Evolutionary conservation across 2,888 invertebrate species (phyloP).

Genomic region (Lasioglossum villosulum): DNA sequence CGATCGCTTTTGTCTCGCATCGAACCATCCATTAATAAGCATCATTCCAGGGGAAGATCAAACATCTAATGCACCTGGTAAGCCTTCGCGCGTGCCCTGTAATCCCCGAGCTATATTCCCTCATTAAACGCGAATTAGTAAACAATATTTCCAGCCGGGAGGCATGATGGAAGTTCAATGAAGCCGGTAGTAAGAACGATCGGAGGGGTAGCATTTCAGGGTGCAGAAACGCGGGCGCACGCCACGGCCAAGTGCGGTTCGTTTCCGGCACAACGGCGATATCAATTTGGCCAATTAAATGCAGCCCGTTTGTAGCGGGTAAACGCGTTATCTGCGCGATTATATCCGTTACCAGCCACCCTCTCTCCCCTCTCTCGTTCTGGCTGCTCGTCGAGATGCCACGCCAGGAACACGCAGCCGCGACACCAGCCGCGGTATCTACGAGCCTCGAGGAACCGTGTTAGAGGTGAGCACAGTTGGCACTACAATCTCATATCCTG

Average conservation of each 20-base stretch:
- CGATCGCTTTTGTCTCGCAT: neutral
- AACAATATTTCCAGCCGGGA: neutral
- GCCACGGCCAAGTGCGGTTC: conserved; percentile 30
- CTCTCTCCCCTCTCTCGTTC: neutral
- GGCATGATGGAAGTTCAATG: neutral
- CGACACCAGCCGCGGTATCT: conserved; percentile 61
- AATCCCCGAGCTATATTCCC: neutral
- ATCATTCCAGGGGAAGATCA: neutral
- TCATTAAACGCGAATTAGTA: neutral
- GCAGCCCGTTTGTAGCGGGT: conserved; percentile 74
- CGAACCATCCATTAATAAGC: neutral
- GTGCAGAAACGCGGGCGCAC: neutral
- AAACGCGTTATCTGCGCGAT: conserved; percentile 78
- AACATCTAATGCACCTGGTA: neutral
- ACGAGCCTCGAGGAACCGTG: conserved; percentile 75
- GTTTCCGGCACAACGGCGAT: conserved; percentile 59
- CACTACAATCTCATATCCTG: conserved; percentile 76
- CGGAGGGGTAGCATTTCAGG: neutral
- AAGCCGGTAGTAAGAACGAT: neutral
- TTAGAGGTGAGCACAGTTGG: conserved; percentile 76
- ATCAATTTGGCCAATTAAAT: conserved; percentile 82
- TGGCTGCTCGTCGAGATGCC: conserved; percentile 35
- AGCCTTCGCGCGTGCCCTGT: neutral
- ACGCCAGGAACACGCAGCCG: conserved; percentile 61
- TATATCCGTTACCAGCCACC: conserved; percentile 70